Evolutionary conservation across 2,113 vertebrate species (phyloP).

Genomic region (Taurulus bubalis): DNA sequence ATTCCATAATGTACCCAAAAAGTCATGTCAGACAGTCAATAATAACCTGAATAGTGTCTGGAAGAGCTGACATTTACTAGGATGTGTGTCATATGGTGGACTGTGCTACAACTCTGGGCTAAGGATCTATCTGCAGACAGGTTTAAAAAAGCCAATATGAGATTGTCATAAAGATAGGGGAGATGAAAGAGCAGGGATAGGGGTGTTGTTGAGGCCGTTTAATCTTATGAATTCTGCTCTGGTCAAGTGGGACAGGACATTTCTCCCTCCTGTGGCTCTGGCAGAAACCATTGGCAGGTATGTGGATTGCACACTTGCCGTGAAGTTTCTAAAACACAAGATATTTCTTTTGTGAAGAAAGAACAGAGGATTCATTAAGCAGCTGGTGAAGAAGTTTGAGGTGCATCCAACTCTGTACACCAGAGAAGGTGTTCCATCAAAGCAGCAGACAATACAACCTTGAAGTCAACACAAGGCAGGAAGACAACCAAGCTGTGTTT

Average conservation of each 20-base stretch:
- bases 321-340: background rate
- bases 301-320: background rate
- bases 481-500: background rate
- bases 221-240: background rate
- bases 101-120: background rate
- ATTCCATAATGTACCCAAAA: background rate
- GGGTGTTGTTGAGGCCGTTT: background rate
- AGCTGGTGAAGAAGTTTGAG: constrained; percentile 1
- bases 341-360: background rate
- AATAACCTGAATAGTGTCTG: background rate
- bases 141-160: background rate
- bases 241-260: background rate
- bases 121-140: background rate
- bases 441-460: constrained; percentile 25
- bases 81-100: background rate
- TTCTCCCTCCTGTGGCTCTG: background rate
- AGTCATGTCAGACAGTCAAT: background rate
- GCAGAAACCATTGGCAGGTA: background rate
- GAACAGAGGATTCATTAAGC: constrained; percentile 13
- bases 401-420: background rate
- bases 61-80: background rate
- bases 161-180: background rate
- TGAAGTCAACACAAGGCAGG: constrained; percentile 10
- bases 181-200: background rate
- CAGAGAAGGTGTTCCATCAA: background rate